phyloP scores from a whole-genome alignment of 2,113 vertebrate genomes.

The Bujurquina vittata region DNA sequence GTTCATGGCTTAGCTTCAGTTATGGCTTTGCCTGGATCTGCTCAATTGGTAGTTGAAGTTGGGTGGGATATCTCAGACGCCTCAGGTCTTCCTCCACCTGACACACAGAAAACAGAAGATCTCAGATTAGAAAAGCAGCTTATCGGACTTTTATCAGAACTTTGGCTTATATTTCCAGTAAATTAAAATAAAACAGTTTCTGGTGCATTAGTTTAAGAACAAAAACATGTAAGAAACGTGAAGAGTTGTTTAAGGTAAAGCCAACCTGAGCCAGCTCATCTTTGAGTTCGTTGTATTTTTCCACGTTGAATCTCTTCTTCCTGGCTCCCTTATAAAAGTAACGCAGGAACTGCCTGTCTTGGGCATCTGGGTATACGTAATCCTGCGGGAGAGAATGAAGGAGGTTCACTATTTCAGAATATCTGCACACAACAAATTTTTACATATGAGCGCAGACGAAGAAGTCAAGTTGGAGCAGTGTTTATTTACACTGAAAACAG shows the following conservation, averaged over 20 bases:
- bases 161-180: neutral
- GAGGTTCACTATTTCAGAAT: too few relatives aligned
- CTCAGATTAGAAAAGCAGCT: neutral
- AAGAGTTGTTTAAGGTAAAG: neutral
- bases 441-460: too few relatives aligned
- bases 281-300: constrained; percentile 88
- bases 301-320: constrained; percentile 84
- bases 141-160: neutral
- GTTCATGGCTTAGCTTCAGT: constrained; percentile 34
- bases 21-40: constrained; percentile 78
- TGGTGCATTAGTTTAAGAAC: neutral
- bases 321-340: constrained; percentile 87
- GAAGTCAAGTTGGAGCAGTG: neutral
- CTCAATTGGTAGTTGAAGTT: constrained; percentile 81
- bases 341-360: constrained; percentile 89
- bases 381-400: constrained; percentile 79
- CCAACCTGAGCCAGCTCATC: constrained; percentile 88
- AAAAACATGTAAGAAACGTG: neutral
- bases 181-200: neutral
- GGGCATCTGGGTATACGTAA: constrained; percentile 85
- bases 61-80: constrained; percentile 82
- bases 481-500: neutral
- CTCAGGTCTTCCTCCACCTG: constrained; percentile 88
- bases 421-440: too few relatives aligned
- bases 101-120: neutral